phyloP scores from a whole-genome alignment of 2,113 vertebrate species.

The Cheilinus undulatus region DNA sequence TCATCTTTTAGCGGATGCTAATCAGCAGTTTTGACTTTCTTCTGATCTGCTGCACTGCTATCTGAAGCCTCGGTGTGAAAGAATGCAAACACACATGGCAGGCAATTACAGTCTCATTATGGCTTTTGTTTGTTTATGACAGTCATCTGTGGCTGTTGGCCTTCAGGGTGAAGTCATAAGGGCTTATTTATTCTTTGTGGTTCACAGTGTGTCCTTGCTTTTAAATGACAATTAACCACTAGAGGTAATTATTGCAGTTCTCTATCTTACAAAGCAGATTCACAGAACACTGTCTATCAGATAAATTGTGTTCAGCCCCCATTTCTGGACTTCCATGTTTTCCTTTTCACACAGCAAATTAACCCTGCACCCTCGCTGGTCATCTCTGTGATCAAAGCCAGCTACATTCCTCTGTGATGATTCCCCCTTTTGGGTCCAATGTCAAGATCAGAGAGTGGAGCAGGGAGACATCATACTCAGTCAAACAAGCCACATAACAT shows the following conservation, averaged over 20 bases:
- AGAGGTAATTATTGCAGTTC: constrained; percentile 18
- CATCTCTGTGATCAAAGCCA: constrained; percentile 61
- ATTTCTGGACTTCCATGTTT: constrained; percentile 22
- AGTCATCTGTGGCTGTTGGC: constrained; percentile 27
- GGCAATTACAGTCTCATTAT: constrained; percentile 36
- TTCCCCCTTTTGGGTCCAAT: constrained; percentile 61
- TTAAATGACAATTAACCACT: constrained; percentile 30
- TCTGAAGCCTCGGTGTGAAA: constrained; percentile 38
- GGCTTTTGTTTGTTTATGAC: constrained; percentile 42
- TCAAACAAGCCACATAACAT: constrained; percentile 71
- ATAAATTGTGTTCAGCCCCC: constrained; percentile 10
- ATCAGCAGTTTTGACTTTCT: constrained; percentile 46
- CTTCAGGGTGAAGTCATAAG: constrained; percentile 18
- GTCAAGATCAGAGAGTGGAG: constrained; percentile 64
- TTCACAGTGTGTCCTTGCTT: constrained; percentile 4
- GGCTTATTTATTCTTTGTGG: constrained; percentile 7
- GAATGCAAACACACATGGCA: constrained; percentile 56
- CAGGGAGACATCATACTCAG: constrained; percentile 47
- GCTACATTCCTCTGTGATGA: constrained; percentile 59
- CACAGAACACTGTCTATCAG: not conserved
- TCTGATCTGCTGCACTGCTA: constrained; percentile 41
- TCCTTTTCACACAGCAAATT: constrained; percentile 25
- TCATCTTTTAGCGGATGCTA: constrained; percentile 20
- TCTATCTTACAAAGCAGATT: not conserved
- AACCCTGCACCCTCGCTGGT: constrained; percentile 31